Base-by-base conservation (phyloP, 1,140 invertebrate genomes). In the Maniola jurtina region DNA sequence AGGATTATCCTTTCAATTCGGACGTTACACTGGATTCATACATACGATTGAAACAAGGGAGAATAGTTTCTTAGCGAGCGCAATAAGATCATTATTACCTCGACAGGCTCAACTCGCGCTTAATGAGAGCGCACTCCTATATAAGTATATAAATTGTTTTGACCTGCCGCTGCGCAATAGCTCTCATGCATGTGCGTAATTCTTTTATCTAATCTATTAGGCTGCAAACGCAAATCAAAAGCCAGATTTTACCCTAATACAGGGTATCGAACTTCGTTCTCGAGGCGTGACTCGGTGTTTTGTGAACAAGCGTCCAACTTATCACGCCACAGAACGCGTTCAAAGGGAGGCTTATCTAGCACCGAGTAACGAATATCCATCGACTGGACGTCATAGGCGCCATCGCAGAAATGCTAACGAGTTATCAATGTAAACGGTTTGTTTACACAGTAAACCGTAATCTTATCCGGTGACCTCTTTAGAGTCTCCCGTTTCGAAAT, bases 391-490 rank as follows among this genome's bases (percentile, higher is more conserved):
- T 55, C 50, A 79, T 70, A 81, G 84, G 84, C 82, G 84, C 80
- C 81, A 80, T 79, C 81, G 84, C 81, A 82, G 80, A 85, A 85
- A 85, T 79, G 74, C 80, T 81, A 84, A 77, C 77, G 68, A 82
- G 79, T 84, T 89, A 89, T 89, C 84, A 86, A 86, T 84, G 83
- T 86, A 83, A 86, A 85, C 84, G 83, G 81, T 85, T 86, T 88
- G 85, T 88, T 90, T 90, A 90, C 86, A 86, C 86, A 84, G 86
- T 86, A 81, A 86, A 81, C 80, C 79, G 86, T 88, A 88, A 88
- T 90, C 86, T 88, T 90, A 90, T 90, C 88, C 84, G 79, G 79
- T 86, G 85, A 88, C 88, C 88, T 84, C 84, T 84, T 90, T 90
- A 83, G 73, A 84, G 77, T 90, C 81, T 88, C 85, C 88, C 84